Evolutionary conservation across 2,113 vertebrate species (phyloP).

Genomic region (Mugil cephalus): DNA sequence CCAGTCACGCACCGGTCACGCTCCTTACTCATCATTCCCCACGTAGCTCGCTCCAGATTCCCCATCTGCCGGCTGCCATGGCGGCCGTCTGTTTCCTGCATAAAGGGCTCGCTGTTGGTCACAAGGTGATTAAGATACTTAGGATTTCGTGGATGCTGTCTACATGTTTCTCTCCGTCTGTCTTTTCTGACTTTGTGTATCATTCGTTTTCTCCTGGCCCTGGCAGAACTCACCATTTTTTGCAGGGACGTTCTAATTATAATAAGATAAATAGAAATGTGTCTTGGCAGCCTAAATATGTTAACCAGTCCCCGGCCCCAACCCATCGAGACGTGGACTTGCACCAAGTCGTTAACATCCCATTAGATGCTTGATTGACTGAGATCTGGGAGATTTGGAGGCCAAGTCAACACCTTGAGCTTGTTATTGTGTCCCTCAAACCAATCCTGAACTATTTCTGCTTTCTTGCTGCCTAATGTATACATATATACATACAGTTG

Average conservation of each 20-base stretch:
- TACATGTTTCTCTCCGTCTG: not conserved
- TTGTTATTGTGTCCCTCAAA: too few relatives aligned
- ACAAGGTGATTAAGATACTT: slow-evolving; percentile 39
- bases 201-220: slow-evolving; percentile 12
- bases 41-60: slow-evolving; percentile 42
- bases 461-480: too few relatives aligned
- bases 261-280: slow-evolving; percentile 4
- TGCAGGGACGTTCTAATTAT: not conserved
- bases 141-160: slow-evolving; percentile 25
- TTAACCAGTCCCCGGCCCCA: not conserved
- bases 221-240: not conserved
- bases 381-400: too few relatives aligned
- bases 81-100: slow-evolving; percentile 16
- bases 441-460: too few relatives aligned
- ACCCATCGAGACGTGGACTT: too few relatives aligned
- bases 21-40: slow-evolving; percentile 61
- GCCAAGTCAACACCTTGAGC: too few relatives aligned
- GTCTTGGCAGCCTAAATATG: not conserved
- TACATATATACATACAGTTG: too few relatives aligned
- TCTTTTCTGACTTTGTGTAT: not conserved
- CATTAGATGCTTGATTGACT: too few relatives aligned
- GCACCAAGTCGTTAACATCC: too few relatives aligned
- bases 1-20: slow-evolving; percentile 48
- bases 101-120: slow-evolving; percentile 64
- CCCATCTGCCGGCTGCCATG: slow-evolving; percentile 45